These are phyloP conservation scores for Cromileptes altivelis DNA, from an alignment of 2,113 vertebrate species.

Conservation along the genomic window DNA sequence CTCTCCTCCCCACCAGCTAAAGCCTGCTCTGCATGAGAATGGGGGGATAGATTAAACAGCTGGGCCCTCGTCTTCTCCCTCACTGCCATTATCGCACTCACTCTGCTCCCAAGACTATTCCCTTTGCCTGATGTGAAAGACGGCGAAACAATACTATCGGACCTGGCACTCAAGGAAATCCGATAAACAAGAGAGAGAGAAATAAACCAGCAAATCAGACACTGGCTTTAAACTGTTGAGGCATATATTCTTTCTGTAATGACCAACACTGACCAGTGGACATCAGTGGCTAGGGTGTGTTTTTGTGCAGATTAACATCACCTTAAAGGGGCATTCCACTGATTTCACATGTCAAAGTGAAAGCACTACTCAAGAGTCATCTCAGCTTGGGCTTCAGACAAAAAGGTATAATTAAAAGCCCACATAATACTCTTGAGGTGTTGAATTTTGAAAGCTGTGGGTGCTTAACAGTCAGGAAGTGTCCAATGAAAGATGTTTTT, in stretches of 20 bases:
- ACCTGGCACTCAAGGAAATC: constrained; percentile 44
- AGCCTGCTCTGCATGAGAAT: constrained; percentile 72
- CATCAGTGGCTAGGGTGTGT: background rate
- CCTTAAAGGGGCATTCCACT: background rate
- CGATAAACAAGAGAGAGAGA: constrained; percentile 25
- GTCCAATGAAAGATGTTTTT: background rate
- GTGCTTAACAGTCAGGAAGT: background rate
- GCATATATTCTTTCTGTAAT: background rate
- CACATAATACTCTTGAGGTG: background rate
- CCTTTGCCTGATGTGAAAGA: constrained; percentile 45
- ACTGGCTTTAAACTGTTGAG: background rate
- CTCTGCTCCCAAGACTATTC: constrained; percentile 45
- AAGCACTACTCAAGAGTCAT: background rate
- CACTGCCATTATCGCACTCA: constrained; percentile 26
- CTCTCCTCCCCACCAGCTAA: constrained; percentile 35
- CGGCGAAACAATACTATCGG: constrained; percentile 34
- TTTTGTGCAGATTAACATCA: background rate
- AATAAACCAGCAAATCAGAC: constrained; percentile 41
- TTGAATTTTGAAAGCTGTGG: background rate
- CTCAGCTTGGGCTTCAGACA: background rate
- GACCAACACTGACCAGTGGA: background rate
- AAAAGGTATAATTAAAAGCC: background rate
- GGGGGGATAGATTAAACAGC: constrained; percentile 69
- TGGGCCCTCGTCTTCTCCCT: constrained; percentile 57
- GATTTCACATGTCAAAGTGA: background rate